A percentile compares a stretch with the other conserved stretches of the same genome.
These are phyloP conservation scores for Mustela nigripes DNA, from an alignment of 2,113 vertebrate species.

Conservation along the genomic window DNA sequence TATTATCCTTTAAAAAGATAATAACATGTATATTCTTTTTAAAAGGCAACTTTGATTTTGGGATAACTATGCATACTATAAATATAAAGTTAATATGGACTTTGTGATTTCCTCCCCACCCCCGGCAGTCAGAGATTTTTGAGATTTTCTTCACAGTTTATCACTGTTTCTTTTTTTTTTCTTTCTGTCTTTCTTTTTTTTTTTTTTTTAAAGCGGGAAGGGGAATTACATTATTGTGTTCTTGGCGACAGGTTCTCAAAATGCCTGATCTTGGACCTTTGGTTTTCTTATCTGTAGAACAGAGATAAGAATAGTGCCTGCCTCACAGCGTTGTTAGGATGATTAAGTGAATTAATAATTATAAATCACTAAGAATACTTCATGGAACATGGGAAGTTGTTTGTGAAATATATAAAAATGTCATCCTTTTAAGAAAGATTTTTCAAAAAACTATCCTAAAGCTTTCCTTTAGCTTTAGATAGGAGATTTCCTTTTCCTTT, in stretches of 20 bases:
- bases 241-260: conserved; percentile 24
- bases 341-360: conserved; percentile 50
- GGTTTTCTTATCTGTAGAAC: conserved; percentile 37
- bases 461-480: neutral
- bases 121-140: neutral
- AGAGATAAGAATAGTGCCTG: neutral
- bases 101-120: neutral
- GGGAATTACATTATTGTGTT: conserved; percentile 16
- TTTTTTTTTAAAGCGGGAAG: neutral
- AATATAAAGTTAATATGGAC: neutral
- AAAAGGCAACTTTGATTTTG: conserved; percentile 18
- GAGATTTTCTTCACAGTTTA: neutral
- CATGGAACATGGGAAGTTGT: neutral
- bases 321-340: neutral
- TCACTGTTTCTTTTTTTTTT: neutral
- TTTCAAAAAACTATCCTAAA: conserved; percentile 31
- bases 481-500: neutral
- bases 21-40: neutral
- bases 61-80: neutral
- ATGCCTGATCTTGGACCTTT: neutral
- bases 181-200: neutral
- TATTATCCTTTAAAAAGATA: neutral
- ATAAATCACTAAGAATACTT: conserved; percentile 34
- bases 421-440: conserved; percentile 22
- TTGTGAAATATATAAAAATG: conserved; percentile 50